Evolutionary conservation across 2,888 invertebrate species (phyloP).

Genomic region (Eupithecia exiguata): DNA sequence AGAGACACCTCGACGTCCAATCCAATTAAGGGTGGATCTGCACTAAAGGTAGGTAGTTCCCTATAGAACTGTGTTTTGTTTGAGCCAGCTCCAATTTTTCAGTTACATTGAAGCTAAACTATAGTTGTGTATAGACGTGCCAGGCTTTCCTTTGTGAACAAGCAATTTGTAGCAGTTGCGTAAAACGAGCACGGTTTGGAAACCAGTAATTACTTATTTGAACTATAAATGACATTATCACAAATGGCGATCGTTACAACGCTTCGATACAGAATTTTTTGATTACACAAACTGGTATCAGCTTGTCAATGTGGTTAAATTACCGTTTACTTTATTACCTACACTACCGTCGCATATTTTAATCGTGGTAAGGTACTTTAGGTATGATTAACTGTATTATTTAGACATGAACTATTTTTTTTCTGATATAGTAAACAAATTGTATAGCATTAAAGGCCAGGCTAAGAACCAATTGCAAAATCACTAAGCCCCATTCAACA

Average conservation of each 20-base stretch:
- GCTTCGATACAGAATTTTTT: neutral
- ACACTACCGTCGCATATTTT: neutral
- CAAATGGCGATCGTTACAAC: slow-evolving; percentile 5
- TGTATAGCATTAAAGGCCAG: neutral
- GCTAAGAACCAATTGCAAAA: slow-evolving; percentile 5
- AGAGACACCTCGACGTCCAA: slow-evolving; percentile 51
- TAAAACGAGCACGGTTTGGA: neutral
- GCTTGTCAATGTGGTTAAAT: slow-evolving; percentile 8
- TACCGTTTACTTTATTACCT: neutral
- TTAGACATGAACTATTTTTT: neutral
- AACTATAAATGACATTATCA: slow-evolving; percentile 13
- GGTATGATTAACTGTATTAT: neutral
- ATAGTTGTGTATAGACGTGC: neutral
- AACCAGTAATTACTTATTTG: slow-evolving; percentile 2
- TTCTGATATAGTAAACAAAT: neutral
- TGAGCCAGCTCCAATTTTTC: slow-evolving; percentile 13
- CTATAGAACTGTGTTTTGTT: slow-evolving; percentile 17
- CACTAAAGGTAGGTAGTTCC: slow-evolving; percentile 34
- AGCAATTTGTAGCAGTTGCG: neutral
- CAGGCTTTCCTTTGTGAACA: neutral
- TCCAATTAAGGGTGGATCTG: slow-evolving; percentile 58
- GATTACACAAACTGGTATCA: slow-evolving; percentile 19
- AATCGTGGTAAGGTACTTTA: neutral
- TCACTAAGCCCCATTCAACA: slow-evolving; percentile 4
- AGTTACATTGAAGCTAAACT: slow-evolving; percentile 10